Evolutionary conservation across 2,113 vertebrate species (phyloP), one percentile per base, ranked within the genome.

Genomic region (Toxotes jaculatrix): DNA sequence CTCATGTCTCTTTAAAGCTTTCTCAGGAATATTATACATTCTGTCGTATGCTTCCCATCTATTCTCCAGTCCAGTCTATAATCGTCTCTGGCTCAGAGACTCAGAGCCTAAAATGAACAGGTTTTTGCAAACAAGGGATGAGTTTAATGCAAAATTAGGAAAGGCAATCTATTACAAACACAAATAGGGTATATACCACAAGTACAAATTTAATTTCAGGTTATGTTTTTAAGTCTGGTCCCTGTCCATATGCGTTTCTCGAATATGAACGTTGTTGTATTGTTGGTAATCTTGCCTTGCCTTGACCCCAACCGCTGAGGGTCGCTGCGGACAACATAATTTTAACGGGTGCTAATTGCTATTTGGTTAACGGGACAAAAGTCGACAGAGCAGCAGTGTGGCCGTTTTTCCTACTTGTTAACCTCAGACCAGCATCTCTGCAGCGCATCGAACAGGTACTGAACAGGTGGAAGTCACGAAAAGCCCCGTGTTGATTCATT

Each of bases 391-490:
- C 53, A 55, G n/a, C 21, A 4, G 3, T 21, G 7, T 4, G 8
- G 60, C 31, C 61, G 70, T 55, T 45, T 80, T 74, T 73, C 32
- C 32, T 60, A n/a, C 11, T 12, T 23, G 53, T 55, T 55, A 19
- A 21, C 49, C 49, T 51, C n/a, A 53, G 43, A 21, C 3, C 45
- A 62, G 23, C 55, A 67, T 23, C 73, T 32, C 31, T 4, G 21
- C 49, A 8, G 11, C 17, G 47, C 49, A 51, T 17, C 3, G 0
- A 1, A 45, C 43, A 38, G 13, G 3, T 55, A 51, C 13, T 1
- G 0, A 1, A 45, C 43, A 38, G 13, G 3, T 55, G 43, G 34
- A 56, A 1, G 31, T 55, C 23, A 5, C 4, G 38, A 1, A 1
- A 16, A 5, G 3, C 12, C 1, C 1, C 7, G 9, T 10, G 0